Conservation (phyloP, 2,888 invertebrate genomes). For the Platycheirus rosarum region DNA sequence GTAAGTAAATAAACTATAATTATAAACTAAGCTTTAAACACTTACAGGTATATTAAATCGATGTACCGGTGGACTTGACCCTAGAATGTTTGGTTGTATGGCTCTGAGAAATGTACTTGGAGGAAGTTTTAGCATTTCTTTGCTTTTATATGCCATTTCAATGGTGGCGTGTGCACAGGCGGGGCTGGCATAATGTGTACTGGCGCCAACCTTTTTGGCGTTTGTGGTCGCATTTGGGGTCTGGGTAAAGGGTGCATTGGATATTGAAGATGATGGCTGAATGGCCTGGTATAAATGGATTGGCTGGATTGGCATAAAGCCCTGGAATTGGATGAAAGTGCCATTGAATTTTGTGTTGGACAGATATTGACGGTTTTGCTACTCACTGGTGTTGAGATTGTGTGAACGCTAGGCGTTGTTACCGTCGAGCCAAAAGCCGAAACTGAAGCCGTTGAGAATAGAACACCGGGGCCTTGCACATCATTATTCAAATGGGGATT, state of each 20-base stretch:
- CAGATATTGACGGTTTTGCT: slow-evolving; percentile 40
- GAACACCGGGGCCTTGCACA: slow-evolving; percentile 28
- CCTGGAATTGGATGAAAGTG: slow-evolving; percentile 42
- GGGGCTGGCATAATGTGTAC: slow-evolving; percentile 17
- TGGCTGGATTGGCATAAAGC: slow-evolving; percentile 41
- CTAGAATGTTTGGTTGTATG: slow-evolving; percentile 73
- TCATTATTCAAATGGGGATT: slow-evolving; percentile 49
- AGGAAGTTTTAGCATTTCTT: slow-evolving; percentile 79
- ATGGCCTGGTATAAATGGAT: slow-evolving; percentile 34
- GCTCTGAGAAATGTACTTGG: slow-evolving; percentile 80
- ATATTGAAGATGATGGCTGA: slow-evolving; percentile 47
- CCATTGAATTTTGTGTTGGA: slow-evolving; percentile 36
- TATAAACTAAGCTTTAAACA: slow-evolving; percentile 16
- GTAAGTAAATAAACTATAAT: background rate
- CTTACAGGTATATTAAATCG: slow-evolving; percentile 80
- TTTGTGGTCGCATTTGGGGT: slow-evolving; percentile 28
- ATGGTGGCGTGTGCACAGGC: slow-evolving; percentile 44
- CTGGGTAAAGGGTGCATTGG: slow-evolving; percentile 54
- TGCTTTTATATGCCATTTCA: slow-evolving; percentile 46
- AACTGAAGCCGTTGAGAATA: slow-evolving; percentile 18
- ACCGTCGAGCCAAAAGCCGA: slow-evolving; percentile 13
- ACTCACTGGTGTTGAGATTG: slow-evolving; percentile 53
- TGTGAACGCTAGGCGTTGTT: slow-evolving; percentile 33
- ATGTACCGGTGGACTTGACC: slow-evolving; percentile 76
- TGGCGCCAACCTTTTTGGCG: slow-evolving; percentile 42